These are phyloP conservation scores for Sylvilagus floridanus DNA, from an alignment of 2,797 vertebrate species.

Conservation along the genomic window DNA sequence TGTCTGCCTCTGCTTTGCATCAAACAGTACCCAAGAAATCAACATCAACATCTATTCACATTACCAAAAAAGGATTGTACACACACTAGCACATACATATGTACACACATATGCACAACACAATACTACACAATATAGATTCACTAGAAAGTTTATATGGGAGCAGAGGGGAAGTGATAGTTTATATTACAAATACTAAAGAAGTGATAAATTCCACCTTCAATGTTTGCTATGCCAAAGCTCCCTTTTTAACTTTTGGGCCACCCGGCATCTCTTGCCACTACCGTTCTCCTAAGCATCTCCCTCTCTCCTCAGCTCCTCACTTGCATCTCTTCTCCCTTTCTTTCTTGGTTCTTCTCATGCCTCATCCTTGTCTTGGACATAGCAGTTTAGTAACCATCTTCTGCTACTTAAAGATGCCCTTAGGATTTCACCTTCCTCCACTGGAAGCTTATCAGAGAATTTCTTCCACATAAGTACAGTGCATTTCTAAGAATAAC, in stretches of 20 bases:
- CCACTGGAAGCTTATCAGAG: constrained; percentile 1
- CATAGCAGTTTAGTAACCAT: neutral
- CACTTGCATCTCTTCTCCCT: neutral
- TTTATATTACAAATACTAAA: neutral
- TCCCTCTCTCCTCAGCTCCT: neutral
- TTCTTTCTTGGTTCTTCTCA: neutral
- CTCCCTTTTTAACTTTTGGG: neutral
- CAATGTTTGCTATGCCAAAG: neutral
- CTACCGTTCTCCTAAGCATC: neutral
- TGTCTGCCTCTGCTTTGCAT: neutral
- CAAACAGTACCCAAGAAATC: neutral
- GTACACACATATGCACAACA: neutral
- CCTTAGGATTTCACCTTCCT: neutral
- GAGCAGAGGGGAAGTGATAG: neutral
- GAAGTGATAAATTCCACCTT: neutral
- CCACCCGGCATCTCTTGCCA: neutral
- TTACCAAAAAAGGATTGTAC: neutral
- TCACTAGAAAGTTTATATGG: neutral
- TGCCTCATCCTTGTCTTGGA: neutral
- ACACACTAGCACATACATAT: neutral
- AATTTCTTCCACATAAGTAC: neutral
- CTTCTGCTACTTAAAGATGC: neutral
- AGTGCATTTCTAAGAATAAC: constrained; percentile 51
- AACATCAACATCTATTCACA: neutral
- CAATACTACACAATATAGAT: neutral